Evolutionary conservation across 2,888 invertebrate genomes (phyloP).

Genomic region (Heliconius cydno): DNA sequence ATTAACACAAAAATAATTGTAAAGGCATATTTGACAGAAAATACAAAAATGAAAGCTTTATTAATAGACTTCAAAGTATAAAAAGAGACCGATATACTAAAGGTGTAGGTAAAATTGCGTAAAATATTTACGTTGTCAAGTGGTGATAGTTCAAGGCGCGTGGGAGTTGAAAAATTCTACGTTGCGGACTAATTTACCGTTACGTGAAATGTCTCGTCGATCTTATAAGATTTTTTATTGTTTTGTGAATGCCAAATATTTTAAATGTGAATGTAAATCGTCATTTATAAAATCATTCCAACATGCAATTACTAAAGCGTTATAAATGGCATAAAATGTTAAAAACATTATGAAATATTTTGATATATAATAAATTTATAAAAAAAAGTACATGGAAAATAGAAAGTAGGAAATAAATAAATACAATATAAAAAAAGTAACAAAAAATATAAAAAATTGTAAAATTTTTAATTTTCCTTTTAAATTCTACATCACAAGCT

Average conservation of each 20-base stretch:
- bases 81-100: background rate
- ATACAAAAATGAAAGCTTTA: background rate
- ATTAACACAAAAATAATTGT: background rate
- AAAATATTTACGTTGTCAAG: conserved; percentile 37
- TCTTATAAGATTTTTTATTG: conserved; percentile 10
- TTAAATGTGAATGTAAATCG: background rate
- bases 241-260: conserved; percentile 9
- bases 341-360: too few species aligned
- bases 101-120: conserved; percentile 11
- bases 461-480: background rate
- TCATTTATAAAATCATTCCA: background rate
- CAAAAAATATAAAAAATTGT: background rate
- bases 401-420: background rate
- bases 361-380: background rate
- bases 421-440: background rate
- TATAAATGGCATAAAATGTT: too few species aligned
- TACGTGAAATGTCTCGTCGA: background rate
- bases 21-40: conserved; percentile 10
- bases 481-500: conserved; percentile 33
- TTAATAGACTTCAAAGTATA: conserved; percentile 9
- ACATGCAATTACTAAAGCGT: background rate
- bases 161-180: conserved; percentile 37
- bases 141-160: conserved; percentile 33
- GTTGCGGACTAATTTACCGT: conserved; percentile 11
- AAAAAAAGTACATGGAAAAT: background rate